Percentiles rank a stretch among this genome's conserved stretches.
phyloP scores from a whole-genome alignment of 2,888 invertebrate species.

The Pimpla rufipes region DNA sequence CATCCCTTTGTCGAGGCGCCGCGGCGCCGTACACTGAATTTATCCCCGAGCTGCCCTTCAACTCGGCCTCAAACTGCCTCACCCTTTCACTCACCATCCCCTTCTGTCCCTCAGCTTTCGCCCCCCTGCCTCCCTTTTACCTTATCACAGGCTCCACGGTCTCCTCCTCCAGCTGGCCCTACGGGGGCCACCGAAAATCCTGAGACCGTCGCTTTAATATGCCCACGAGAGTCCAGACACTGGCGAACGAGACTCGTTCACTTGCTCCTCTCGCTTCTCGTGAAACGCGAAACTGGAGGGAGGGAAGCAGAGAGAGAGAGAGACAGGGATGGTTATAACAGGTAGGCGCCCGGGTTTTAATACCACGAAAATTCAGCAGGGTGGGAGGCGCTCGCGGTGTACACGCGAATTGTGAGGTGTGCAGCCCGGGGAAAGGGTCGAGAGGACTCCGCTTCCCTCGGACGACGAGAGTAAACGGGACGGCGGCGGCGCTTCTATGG shows the following conservation, averaged over 20 bases:
- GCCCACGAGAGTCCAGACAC: conserved; percentile 45
- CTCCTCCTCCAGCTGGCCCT: conserved; percentile 53
- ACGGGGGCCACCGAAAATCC: conserved; percentile 62
- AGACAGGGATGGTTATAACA: not conserved
- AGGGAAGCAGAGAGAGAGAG: too few species aligned
- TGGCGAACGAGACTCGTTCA: conserved; percentile 25
- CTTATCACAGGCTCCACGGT: conserved; percentile 22
- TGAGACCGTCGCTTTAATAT: conserved; percentile 69
- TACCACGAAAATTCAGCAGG: conserved; percentile 29
- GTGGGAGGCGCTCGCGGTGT: not conserved
- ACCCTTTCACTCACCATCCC: not conserved
- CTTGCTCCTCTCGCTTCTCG: too few species aligned
- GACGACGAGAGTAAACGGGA: conserved; percentile 53
- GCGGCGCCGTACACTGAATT: conserved; percentile 60
- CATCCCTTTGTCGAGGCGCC: conserved; percentile 58
- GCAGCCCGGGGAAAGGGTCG: conserved; percentile 32
- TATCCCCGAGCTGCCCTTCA: conserved; percentile 55
- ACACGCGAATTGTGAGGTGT: conserved; percentile 7
- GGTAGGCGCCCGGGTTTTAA: conserved; percentile 32
- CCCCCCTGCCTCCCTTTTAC: conserved; percentile 5
- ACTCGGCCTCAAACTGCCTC: conserved; percentile 36
- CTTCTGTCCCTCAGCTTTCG: conserved; percentile 26
- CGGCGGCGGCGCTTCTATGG: conserved; percentile 6
- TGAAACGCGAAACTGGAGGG: too few species aligned
- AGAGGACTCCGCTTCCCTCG: conserved; percentile 30